Percentiles rank a stretch among this genome's conserved stretches.
Evolutionary conservation across 2,888 invertebrate species (phyloP).

Genomic region (Andricus curvator): DNA sequence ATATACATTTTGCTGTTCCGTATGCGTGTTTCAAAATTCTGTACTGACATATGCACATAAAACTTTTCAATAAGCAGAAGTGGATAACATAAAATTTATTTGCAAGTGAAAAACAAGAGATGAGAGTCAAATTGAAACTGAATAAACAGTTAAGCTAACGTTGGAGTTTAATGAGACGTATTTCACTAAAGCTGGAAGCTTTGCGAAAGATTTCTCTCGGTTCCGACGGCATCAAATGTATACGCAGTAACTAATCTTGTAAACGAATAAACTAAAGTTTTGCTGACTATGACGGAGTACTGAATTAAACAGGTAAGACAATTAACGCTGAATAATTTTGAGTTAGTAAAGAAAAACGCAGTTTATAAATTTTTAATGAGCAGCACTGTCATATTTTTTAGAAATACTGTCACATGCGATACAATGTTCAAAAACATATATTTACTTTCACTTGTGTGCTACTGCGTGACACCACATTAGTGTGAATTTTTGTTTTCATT

Average conservation of each 20-base stretch:
- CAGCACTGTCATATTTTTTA: background rate
- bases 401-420: no score
- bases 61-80: background rate
- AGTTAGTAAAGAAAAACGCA: background rate
- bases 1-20: no score
- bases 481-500: no score
- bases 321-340: background rate
- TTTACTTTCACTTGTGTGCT: no score
- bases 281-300: background rate
- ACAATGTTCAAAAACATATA: no score
- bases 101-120: background rate
- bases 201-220: conserved; percentile 2
- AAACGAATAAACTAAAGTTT: background rate
- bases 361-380: background rate
- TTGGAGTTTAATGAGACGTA: background rate
- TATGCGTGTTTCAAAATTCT: background rate
- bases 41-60: background rate
- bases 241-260: background rate
- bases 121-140: background rate
- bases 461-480: no score
- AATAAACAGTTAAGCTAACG: background rate
- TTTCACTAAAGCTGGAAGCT: background rate
- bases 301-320: background rate
- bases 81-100: background rate
- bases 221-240: background rate